Base-by-base conservation (phyloP, 2,888 invertebrate genomes). In the Torymus texanus region DNA sequence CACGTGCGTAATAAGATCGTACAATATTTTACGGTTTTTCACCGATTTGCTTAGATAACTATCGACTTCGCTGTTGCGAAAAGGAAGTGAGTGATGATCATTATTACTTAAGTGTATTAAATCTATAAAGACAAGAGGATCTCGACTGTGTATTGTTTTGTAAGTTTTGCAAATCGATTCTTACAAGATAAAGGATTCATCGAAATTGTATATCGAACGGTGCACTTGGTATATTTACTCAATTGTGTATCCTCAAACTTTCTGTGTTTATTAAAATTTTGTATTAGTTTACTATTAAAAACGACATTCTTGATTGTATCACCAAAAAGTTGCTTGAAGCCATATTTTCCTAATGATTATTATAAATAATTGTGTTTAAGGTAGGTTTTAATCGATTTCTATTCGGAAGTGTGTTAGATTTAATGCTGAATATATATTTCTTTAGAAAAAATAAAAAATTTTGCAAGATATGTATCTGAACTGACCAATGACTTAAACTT, bases 311-410 rank as follows among this genome's bases (percentile, higher is more conserved):
- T 65, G 59, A 74, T 80, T 71, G 55, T 75, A 73, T 70, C 66
- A 71, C 77, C 80, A 74, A 80, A 80, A 78, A 80, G 78, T 66
- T 76, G 74, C 77, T 80, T 80, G 24, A 74, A 80, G 80, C 80
- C 80, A 80, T 80, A 80, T 80, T 80, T 80, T 80, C 77, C 61
- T 80, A 74, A 67, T 80, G 71, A 67, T 62, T 8, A 75, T 72
- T 66, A 70, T 74, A 73, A 70, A 65, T 50, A 70, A 71, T 77
- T 80, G 74, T 61, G 68, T 77, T 78, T 80, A 78, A 75, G 73
- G 72, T 76, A 80, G 76, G 67, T 80, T 80, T 74, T 77, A 66
- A 66, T 74, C 65, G 55, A 66, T 58, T 75, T 74, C 51, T 74
- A 71, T 65, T 14, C 21, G 50, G 29, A 50, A 74, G 41, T 68